A percentile compares a stretch with the other conserved stretches of the same genome.
Evolutionary conservation across 2,113 vertebrate species (phyloP).

Genomic region (Oreochromis niloticus): DNA sequence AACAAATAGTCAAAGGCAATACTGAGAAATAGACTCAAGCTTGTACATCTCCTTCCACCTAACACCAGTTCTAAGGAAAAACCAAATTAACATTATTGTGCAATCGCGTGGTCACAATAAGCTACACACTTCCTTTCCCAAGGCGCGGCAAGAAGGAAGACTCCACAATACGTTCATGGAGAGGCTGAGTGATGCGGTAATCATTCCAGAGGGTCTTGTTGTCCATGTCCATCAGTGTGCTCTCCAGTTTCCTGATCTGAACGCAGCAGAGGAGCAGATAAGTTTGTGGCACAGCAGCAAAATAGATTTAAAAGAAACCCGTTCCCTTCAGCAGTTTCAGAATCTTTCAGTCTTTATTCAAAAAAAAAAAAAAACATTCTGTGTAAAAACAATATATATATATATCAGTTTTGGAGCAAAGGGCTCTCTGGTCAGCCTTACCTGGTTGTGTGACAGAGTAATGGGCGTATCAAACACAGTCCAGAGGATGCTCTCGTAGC

Average conservation of each 20-base stretch:
- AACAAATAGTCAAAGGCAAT: background rate
- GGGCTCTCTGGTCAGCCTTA: background rate
- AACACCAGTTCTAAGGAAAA: background rate
- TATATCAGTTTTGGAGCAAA: accelerated
- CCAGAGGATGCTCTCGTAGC: constrained; percentile 52
- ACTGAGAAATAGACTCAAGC: background rate
- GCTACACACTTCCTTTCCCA: constrained; percentile 66
- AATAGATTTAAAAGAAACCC: too few relatives aligned
- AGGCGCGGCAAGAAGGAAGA: constrained; percentile 74
- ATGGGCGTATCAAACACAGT: constrained; percentile 64
- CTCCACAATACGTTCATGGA: constrained; percentile 77
- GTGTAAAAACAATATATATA: too few relatives aligned
- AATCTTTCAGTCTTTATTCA: too few relatives aligned
- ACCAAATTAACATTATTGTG: background rate
- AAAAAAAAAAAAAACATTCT: too few relatives aligned
- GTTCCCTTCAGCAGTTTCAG: too few relatives aligned
- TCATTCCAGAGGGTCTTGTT: constrained; percentile 80
- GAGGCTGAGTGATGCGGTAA: constrained; percentile 80
- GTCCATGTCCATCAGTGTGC: constrained; percentile 75
- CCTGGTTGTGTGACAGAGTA: constrained; percentile 82
- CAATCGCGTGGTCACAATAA: background rate
- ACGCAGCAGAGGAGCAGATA: background rate
- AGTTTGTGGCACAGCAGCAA: accelerated
- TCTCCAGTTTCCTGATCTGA: constrained; percentile 80
- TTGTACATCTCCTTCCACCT: accelerated